Evolutionary conservation across 2,113 vertebrate genomes (phyloP), one percentile per base, ranked within the genome.

Genomic region (Charina bottae): DNA sequence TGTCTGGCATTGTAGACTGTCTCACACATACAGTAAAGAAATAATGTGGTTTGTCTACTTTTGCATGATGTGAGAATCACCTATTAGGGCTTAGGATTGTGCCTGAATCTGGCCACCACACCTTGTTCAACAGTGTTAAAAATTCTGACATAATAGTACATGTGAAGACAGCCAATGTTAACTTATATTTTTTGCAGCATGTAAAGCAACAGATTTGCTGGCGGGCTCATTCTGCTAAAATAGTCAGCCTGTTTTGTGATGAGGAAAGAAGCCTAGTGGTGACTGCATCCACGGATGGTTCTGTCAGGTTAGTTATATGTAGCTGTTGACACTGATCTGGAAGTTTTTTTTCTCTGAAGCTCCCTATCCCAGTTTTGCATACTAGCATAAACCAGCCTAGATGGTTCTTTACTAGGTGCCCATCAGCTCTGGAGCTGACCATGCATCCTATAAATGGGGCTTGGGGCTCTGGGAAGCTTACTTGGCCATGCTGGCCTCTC

Each of bases 191-290:
- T 26, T 3, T 89, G 91, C 93, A 97, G 97, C 87, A 96, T 95
- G 83, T 98, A 93, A 97, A 96, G 92, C 97, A 98, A 89, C 91
- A 97, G 37, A 93, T 97, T 64, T 96, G 93, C 92, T 97, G 97
- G 97, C 96, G 92, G 49, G 97, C 97, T 92, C 97, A 97, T 78
- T 85, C 96, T 84, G 53, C 95, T 93, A 93, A 97, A 96, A 95
- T 97, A 78, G 49, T 96, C 91, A 95, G 92, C 55, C 91, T 97
- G 46, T 64, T 96, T 93, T 95, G 96, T 4, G 94, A 96, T 92
- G 96, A 97, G 59, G 96, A 97, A 15, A 97, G 95, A 93, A 96
- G 96, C 33, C 37, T 97, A 88, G 86, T 97, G 78, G 95, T 96
- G 1, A 97, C 97, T 19, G 96, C 96, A 89, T 97, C 97, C 54